Base-by-base conservation (phyloP, 2,797 vertebrate genomes). In the Dromococcyx pavoninus region DNA sequence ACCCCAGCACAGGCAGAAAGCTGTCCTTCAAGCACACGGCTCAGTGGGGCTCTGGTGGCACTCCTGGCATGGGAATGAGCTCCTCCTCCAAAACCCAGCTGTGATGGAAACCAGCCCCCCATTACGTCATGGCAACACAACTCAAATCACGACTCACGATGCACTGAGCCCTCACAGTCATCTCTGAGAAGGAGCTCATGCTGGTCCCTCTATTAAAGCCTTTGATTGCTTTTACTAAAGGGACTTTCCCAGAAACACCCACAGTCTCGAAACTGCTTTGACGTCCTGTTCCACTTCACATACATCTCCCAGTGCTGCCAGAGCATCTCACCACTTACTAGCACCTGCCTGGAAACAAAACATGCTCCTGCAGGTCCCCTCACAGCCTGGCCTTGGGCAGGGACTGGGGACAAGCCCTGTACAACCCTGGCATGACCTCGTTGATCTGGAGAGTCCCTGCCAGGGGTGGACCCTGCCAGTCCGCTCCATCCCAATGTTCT, bases 201-300 rank as follows among this genome's bases (percentile, higher is more conserved):
- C 25, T 43, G 33, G 77, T 94, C 74, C 48, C 56, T 74, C 80
- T 93, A 73, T 94, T 95, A 86, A 85, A 95, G 65, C 62, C 62
- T 86, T 54, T 72, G 56, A 69, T 92, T 74, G 81, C 91, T 72
- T 80, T 87, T 93, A 88, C 92, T 86, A 35, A 78, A 75, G 95
- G 96, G 95, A 95, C 95, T 97, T 96, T 95, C 97, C 95, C 88
- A 30, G 53, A 89, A 77, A 86, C 88, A 58, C 94, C 94, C 65
- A 91, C 95, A 0, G 64, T 79, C 51, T 22, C 0, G 30, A 95
- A 96, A 95, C 62, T 64, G 76, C 41, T 82, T 84, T 75, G 77
- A 87, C 87, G 70, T 91, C 79, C 90, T 91, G 75, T 94, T 97
- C 92, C 91, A 87, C 44, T 81, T 79, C 28, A 35, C 43, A 50